phyloP scores from a whole-genome alignment of 35 echinoderm and acorn worm genomes.

The Apostichopus parvimensis region DNA sequence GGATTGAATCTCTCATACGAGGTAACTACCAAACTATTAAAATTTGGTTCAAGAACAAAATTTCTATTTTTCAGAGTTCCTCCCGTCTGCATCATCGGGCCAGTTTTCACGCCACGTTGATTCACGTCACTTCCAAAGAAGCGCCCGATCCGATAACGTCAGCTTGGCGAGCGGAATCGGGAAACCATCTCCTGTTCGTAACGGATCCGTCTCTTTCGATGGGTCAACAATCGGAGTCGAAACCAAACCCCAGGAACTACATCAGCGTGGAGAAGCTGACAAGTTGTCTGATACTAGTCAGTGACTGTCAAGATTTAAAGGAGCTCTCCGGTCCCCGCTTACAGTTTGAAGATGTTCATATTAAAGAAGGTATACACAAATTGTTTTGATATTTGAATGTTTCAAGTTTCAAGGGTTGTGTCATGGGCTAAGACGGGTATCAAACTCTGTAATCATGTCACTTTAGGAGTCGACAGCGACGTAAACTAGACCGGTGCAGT shows the following conservation, averaged over 20 bases:
- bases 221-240: neutral
- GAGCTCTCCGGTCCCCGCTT: neutral
- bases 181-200: neutral
- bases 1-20: no score
- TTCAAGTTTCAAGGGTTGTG: neutral
- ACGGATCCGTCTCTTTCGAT: neutral
- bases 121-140: neutral
- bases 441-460: no score
- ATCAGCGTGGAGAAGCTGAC: neutral
- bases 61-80: neutral
- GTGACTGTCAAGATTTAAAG: neutral
- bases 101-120: conserved; percentile 5
- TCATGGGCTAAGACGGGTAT: neutral
- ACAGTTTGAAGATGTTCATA: conserved; percentile 2
- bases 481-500: no score
- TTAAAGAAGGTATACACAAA: neutral
- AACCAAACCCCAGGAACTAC: neutral
- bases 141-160: neutral
- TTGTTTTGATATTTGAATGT: neutral
- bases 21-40: no score
- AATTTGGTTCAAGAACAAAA: no score
- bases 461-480: no score
- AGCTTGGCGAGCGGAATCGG: neutral
- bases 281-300: neutral
- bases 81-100: neutral